Conservation (phyloP, 2,888 invertebrate genomes). For the Drepana falcataria region DNA sequence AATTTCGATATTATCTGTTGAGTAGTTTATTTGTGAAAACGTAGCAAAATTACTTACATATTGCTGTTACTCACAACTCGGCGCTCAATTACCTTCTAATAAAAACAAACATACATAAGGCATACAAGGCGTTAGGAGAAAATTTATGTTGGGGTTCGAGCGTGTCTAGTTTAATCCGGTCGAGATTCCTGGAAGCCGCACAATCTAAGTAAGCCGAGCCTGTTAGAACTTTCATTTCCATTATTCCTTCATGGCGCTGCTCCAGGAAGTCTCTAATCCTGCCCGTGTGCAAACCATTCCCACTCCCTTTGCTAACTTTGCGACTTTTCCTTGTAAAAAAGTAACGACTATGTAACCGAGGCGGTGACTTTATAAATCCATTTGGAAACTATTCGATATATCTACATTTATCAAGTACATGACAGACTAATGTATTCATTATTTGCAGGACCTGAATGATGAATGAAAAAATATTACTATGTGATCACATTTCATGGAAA, state of each 20-base stretch:
- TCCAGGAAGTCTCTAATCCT: slow-evolving; percentile 50
- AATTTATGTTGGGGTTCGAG: slow-evolving; percentile 62
- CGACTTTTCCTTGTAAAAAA: slow-evolving; percentile 45
- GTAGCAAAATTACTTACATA: too few species aligned
- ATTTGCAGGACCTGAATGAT: too few species aligned
- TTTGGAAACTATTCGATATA: slow-evolving; percentile 28
- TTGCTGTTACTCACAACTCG: too few species aligned
- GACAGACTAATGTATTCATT: neutral
- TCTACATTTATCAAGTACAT: neutral
- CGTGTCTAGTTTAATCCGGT: slow-evolving; percentile 63
- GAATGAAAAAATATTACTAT: too few species aligned
- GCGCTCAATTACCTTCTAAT: too few species aligned
- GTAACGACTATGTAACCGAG: slow-evolving; percentile 39
- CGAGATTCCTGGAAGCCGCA: slow-evolving; percentile 53
- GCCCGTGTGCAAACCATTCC: slow-evolving; percentile 45
- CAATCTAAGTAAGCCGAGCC: slow-evolving; percentile 60
- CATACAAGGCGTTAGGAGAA: slow-evolving; percentile 40
- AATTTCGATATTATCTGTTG: too few species aligned
- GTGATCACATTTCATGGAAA: too few species aligned
- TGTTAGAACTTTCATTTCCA: slow-evolving; percentile 60
- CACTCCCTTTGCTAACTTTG: slow-evolving; percentile 36
- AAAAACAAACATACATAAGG: slow-evolving; percentile 22
- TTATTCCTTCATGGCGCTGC: slow-evolving; percentile 47
- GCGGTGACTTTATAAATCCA: slow-evolving; percentile 33
- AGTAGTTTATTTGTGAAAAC: too few species aligned